A percentile compares a stretch with the other conserved stretches of the same genome.
These are phyloP conservation scores for Phyllostomus discolor DNA, from an alignment of 2,113 vertebrate species.

Conservation along the genomic window DNA sequence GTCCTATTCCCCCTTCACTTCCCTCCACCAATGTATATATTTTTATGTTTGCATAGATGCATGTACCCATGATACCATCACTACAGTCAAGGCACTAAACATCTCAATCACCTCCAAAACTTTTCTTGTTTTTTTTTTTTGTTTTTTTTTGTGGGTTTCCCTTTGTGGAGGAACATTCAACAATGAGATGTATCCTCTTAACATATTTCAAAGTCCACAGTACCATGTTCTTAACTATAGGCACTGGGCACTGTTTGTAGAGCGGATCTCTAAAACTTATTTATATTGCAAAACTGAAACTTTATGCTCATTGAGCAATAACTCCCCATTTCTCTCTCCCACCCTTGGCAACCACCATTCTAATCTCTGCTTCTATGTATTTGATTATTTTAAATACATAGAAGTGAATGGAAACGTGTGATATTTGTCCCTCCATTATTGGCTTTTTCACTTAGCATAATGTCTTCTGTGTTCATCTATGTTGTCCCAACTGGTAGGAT, in stretches of 20 bases:
- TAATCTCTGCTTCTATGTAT: background rate
- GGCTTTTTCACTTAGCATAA: background rate
- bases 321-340: background rate
- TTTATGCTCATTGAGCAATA: background rate
- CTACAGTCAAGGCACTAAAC: background rate
- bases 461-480: background rate
- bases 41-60: background rate
- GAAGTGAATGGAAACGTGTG: background rate
- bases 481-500: background rate
- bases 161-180: background rate
- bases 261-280: background rate
- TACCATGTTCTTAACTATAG: background rate
- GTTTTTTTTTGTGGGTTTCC: background rate
- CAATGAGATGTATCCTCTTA: background rate
- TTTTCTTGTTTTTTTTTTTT: background rate
- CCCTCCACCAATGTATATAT: background rate
- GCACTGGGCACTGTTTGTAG: background rate
- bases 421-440: background rate
- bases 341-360: background rate
- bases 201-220: background rate
- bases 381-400: background rate
- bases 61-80: background rate
- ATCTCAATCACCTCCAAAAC: background rate
- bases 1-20: too few relatives aligned
- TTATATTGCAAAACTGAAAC: background rate